Evolutionary conservation across 1,140 invertebrate genomes (phyloP).

Genomic region (Bombus sibiricus): DNA sequence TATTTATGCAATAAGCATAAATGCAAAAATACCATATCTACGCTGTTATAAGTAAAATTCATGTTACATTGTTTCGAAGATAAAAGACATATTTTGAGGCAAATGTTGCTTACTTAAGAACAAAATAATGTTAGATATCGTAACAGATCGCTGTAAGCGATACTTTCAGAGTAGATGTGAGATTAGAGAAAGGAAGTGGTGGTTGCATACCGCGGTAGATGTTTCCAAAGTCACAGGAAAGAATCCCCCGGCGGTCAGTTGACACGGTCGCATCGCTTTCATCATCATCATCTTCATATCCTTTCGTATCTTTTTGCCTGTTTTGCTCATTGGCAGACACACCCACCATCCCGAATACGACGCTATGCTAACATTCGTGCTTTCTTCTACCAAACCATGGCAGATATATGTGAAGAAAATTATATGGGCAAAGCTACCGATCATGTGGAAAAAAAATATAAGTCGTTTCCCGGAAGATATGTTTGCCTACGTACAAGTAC

Average conservation of each 20-base stretch:
- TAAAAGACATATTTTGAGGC: too few species aligned
- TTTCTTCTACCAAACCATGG: constrained; percentile 54
- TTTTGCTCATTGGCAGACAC: constrained; percentile 3
- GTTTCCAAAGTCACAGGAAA: constrained; percentile 62
- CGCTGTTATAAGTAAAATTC: too few species aligned
- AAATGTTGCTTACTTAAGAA: background rate
- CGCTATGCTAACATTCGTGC: constrained; percentile 22
- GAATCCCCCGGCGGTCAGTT: constrained; percentile 56
- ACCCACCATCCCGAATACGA: constrained; percentile 50
- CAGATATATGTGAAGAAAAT: constrained; percentile 52
- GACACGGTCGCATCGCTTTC: constrained; percentile 35
- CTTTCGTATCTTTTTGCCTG: constrained; percentile 26
- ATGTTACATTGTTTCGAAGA: too few species aligned
- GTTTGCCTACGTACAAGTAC: constrained; percentile 11
- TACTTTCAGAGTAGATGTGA: too few species aligned
- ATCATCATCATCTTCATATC: constrained; percentile 44
- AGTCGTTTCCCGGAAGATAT: background rate
- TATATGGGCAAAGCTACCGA: constrained; percentile 41
- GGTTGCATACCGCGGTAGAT: constrained; percentile 42
- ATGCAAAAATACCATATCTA: background rate
- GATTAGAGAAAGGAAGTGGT: background rate
- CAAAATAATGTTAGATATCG: background rate
- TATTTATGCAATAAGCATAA: background rate
- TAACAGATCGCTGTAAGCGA: background rate
- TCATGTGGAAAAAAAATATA: constrained; percentile 48